Conservation (phyloP, 2,113 vertebrate genomes). For the Phalacrocorax carbo region DNA sequence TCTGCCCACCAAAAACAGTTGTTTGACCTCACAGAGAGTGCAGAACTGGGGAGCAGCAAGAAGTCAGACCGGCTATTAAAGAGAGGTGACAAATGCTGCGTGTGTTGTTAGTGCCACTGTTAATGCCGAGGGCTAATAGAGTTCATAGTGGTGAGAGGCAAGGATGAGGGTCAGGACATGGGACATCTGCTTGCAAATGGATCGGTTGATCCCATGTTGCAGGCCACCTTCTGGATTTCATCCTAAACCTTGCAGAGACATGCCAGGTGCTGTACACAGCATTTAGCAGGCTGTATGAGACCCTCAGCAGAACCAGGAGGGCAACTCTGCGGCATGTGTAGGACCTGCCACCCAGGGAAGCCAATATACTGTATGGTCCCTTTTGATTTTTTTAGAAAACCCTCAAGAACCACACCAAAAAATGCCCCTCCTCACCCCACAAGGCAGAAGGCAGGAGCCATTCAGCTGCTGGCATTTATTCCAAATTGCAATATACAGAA, state of each 20-base stretch:
- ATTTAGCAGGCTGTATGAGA: neutral
- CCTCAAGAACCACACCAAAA: neutral
- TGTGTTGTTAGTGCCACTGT: neutral
- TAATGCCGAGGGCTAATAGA: neutral
- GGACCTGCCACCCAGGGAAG: neutral
- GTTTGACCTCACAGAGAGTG: fast-evolving
- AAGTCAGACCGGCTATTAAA: neutral
- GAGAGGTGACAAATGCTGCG: neutral
- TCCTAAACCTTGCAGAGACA: neutral
- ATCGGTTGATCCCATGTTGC: too few relatives aligned
- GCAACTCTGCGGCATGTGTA: fast-evolving
- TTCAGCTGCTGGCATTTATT: neutral
- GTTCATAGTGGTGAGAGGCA: fast-evolving
- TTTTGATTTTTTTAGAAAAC: neutral
- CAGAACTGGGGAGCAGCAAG: neutral
- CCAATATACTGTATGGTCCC: fast-evolving
- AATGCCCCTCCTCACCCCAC: neutral
- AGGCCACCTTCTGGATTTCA: neutral
- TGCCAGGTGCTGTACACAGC: neutral
- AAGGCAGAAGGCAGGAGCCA: neutral
- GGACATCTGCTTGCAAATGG: neutral
- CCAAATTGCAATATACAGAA: neutral
- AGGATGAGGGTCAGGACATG: neutral
- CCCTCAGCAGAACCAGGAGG: neutral
- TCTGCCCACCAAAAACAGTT: neutral